A percentile compares a stretch with the other conserved stretches of the same genome.
phyloP scores from a whole-genome alignment of 1,140 invertebrate species.

The Agraylea sexmaculata region DNA sequence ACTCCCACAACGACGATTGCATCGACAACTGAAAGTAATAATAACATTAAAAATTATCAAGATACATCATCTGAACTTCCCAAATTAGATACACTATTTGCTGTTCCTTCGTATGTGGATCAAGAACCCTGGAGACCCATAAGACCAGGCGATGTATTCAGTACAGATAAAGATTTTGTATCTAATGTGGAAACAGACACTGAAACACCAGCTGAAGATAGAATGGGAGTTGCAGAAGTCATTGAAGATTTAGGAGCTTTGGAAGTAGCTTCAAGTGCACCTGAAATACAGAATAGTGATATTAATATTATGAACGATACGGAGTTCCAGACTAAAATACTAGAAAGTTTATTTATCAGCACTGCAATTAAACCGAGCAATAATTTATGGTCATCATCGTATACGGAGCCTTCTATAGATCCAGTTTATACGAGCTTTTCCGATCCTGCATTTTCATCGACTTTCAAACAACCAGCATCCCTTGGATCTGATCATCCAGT shows the following conservation, averaged over 20 bases:
- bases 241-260: conserved; percentile 35
- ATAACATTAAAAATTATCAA: not conserved
- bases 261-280: conserved; percentile 31
- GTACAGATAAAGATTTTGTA: conserved; percentile 18
- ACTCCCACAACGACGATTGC: conserved; percentile 21
- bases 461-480: conserved; percentile 38
- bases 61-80: conserved; percentile 28
- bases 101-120: conserved; percentile 37
- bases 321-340: no score
- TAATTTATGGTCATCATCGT: conserved; percentile 10
- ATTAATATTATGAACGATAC: conserved; percentile 4
- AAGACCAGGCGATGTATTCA: conserved; percentile 31
- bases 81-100: conserved; percentile 38
- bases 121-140: conserved; percentile 46
- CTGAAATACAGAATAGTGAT: conserved; percentile 17
- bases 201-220: conserved; percentile 31
- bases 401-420: conserved; percentile 30
- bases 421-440: conserved; percentile 56
- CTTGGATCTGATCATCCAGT: conserved; percentile 40
- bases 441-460: conserved; percentile 43
- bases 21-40: conserved; percentile 12
- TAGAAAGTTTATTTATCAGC: no score
- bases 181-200: conserved; percentile 20
- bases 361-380: conserved; percentile 5
- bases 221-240: conserved; percentile 37